Conservation (phyloP, 2,113 vertebrate species). For the Malurus alboscapulatus region DNA sequence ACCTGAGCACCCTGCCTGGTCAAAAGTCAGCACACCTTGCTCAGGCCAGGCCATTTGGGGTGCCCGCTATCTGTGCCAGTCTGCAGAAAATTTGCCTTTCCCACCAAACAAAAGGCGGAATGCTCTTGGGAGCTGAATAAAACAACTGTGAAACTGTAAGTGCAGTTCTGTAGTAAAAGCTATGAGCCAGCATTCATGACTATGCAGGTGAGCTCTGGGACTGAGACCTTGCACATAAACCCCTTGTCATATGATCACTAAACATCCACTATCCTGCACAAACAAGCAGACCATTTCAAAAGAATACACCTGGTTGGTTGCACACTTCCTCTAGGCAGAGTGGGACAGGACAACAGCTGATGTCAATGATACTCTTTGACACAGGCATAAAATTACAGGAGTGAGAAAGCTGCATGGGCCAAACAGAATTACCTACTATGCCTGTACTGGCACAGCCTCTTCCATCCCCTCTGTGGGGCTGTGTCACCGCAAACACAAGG, state of each 20-base stretch:
- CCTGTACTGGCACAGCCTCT: neutral
- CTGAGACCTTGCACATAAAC: neutral
- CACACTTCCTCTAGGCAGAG: neutral
- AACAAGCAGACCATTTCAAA: neutral
- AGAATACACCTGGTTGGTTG: accelerated
- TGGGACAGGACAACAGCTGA: neutral
- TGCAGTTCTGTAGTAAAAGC: neutral
- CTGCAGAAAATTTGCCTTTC: neutral
- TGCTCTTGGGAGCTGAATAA: neutral
- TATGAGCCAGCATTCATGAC: neutral
- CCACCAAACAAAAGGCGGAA: neutral
- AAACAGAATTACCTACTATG: neutral
- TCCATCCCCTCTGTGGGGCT: neutral
- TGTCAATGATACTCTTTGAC: neutral
- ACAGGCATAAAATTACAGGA: neutral
- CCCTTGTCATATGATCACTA: neutral
- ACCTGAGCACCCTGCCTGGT: neutral
- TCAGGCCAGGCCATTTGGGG: neutral
- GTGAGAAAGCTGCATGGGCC: neutral
- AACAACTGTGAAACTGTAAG: neutral
- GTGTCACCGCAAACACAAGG: neutral
- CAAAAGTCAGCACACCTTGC: neutral
- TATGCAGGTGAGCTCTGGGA: neutral
- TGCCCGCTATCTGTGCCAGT: neutral
- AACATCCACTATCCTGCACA: neutral